Evolutionary conservation across 2,797 vertebrate species (phyloP), one percentile per base, ranked within the genome.

Genomic region (Linurgus olivaceus): DNA sequence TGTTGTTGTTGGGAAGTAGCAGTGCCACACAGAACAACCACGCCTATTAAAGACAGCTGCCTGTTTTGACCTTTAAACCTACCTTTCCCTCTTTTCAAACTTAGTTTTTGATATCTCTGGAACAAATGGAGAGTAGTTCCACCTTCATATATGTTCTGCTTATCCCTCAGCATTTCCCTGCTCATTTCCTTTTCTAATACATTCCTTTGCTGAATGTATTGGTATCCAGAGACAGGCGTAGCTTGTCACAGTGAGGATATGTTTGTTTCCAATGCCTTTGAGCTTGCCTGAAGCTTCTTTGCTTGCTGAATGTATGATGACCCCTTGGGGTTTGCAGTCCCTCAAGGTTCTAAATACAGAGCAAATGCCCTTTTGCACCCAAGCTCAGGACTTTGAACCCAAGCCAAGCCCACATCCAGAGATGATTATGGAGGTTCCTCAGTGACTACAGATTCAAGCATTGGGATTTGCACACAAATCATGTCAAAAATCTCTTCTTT

Each of bases 341-440:
- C 80, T 55, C n/a, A 73, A 66, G 63, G n/a, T 77, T 94, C 72
- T 73, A 76, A 66, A 84, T 54, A 63, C 44, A 73, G 57, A 93
- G 42, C 29, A 81, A 81, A 76, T 94, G 73, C n/a, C 70, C 82
- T 90, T 94, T 82, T 90, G 59, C 79, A 93, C 87, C 87, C 66
- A 75, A 58, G 62, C 35, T 33, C 40, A 78, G 59, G 70, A 90
- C 79, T 90, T 81, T 81, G 79, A 88, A 94, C 65, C 29, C 29
- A 70, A 84, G 55, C 48, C 51, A 84, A 88, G 42, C 33, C 28
- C 48, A 37, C 40, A 70, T 51, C 40, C 45, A 84, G 70, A 84
- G 51, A 52, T 84, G 19, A 50, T 86, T 91, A 40, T 50, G 35
- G 55, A 74, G 23, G n/a, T 76, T 93, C 45, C 70, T 73, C 57